A percentile compares a stretch with the other conserved stretches of the same genome.
These are phyloP conservation scores for Mesochorus sp. DNA, from an alignment of 2,888 invertebrate species.

Conservation along the genomic window DNA sequence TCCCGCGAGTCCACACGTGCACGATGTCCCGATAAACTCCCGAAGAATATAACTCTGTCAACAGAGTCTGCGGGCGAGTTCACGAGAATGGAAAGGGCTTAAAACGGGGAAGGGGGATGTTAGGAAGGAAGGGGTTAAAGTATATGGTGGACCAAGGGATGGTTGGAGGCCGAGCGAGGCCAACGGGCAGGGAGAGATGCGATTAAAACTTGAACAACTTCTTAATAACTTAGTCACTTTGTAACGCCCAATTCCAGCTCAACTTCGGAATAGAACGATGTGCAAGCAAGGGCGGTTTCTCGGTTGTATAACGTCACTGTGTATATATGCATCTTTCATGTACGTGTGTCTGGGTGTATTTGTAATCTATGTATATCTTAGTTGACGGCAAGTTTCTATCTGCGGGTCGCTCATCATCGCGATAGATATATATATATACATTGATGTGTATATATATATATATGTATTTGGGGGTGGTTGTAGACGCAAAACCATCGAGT, in stretches of 20 bases:
- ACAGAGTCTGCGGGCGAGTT: slow-evolving; percentile 58
- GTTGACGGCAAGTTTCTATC: slow-evolving; percentile 43
- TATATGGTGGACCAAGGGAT: slow-evolving; percentile 9
- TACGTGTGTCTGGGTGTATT: slow-evolving; percentile 6
- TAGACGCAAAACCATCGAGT: slow-evolving; percentile 21
- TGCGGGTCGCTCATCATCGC: slow-evolving; percentile 38
- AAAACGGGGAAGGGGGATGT: background rate
- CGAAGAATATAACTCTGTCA: slow-evolving; percentile 71
- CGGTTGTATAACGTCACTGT: slow-evolving; percentile 24
- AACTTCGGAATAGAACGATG: slow-evolving; percentile 68
- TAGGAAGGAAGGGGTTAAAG: slow-evolving; percentile 20
- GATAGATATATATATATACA: slow-evolving; percentile 18
- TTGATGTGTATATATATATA: no score
- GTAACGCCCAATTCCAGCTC: slow-evolving; percentile 72
- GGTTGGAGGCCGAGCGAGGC: slow-evolving; percentile 28
- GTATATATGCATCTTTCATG: slow-evolving; percentile 9
- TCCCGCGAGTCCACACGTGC: slow-evolving; percentile 51
- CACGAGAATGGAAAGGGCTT: slow-evolving; percentile 5
- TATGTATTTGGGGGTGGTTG: background rate
- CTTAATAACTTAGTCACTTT: slow-evolving; percentile 76
- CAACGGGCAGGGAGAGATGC: slow-evolving; percentile 66
- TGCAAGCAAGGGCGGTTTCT: slow-evolving; percentile 31
- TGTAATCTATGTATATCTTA: slow-evolving; percentile 27
- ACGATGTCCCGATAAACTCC: slow-evolving; percentile 63
- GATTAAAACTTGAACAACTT: slow-evolving; percentile 77